phyloP scores from a whole-genome alignment of 2,113 vertebrate species.

The Narcine bancroftii region DNA sequence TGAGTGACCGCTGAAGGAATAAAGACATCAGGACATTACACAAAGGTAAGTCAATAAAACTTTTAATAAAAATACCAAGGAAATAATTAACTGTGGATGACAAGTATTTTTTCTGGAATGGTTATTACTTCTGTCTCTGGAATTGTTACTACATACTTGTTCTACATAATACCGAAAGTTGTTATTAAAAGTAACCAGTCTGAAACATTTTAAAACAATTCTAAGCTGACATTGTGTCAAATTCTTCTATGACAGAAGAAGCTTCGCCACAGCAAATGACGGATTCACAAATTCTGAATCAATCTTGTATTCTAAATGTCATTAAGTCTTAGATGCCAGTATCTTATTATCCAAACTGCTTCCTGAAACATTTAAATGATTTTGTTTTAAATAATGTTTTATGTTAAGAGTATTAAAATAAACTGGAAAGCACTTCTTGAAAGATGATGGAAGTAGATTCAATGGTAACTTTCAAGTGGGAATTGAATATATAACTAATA shows the following conservation, averaged over 20 bases:
- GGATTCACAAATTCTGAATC: background rate
- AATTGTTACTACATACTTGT: background rate
- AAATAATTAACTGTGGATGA: background rate
- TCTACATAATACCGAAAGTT: background rate
- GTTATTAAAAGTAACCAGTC: too few species aligned
- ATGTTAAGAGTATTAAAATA: background rate
- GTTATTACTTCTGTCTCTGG: background rate
- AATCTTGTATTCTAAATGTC: background rate
- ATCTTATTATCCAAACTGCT: background rate
- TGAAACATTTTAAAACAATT: background rate
- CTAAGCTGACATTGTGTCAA: background rate
- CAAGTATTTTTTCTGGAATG: background rate
- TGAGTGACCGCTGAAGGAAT: constrained; percentile 10
- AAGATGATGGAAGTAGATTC: background rate
- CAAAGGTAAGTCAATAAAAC: background rate
- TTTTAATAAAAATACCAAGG: background rate
- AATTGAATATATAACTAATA: background rate
- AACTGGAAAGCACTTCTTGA: background rate
- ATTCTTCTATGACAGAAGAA: background rate
- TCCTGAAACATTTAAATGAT: background rate
- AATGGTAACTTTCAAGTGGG: background rate
- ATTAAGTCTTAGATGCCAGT: background rate
- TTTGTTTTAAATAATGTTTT: constrained; percentile 9
- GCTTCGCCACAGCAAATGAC: too few species aligned
- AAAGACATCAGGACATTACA: background rate